Evolutionary conservation across 2,888 invertebrate genomes (phyloP), one percentile per base, ranked within the genome.

Genomic region (Choreutis nemorana): DNA sequence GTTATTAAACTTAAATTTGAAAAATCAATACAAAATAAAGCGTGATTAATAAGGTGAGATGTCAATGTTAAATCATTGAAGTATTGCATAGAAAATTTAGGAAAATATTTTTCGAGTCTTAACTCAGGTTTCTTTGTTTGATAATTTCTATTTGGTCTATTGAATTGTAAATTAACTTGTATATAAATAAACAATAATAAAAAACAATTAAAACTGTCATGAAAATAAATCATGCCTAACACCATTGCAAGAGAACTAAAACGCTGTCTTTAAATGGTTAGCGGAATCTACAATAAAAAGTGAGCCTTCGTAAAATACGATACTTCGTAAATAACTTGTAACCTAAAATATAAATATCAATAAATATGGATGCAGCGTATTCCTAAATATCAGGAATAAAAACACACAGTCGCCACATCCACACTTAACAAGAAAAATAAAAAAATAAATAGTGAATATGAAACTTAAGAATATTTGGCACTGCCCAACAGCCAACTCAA

Each of bases 341-440:
- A 44, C 62, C 63, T 73, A 68, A 71, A 65, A 62, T 62, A 71
- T 66, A 72, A 75, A 72, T 70, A 67, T 62, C n/a, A 60, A 68
- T 65, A 71, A 77, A 77, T 70, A 78, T 78, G 78, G 78, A 77
- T 75, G 80, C 66, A 71, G 73, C 79, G 55, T 55, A 68, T 66
- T 73, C 78, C 80, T 77, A 78, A 80, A 80, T 79, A 78, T 72
- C 79, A 80, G 79, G 77, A 78, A 75, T 70, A 61, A 37, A n/a
- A 58, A 71, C 79, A 75, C 79, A 50, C 71, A 71, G 77, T 71
- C 54, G 77, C 71, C 67, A 71, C 80, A 79, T 72, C 61, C 78
- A 78, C 71, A 70, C 70, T 66, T 62, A 64, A 65, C 59, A 62
- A 64, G 59, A 51, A 48, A 55, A 34, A 36, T 29, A 39, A 48